These are phyloP conservation scores for Athetis lepigone DNA, from an alignment of 2,888 invertebrate species.

Conservation along the genomic window DNA sequence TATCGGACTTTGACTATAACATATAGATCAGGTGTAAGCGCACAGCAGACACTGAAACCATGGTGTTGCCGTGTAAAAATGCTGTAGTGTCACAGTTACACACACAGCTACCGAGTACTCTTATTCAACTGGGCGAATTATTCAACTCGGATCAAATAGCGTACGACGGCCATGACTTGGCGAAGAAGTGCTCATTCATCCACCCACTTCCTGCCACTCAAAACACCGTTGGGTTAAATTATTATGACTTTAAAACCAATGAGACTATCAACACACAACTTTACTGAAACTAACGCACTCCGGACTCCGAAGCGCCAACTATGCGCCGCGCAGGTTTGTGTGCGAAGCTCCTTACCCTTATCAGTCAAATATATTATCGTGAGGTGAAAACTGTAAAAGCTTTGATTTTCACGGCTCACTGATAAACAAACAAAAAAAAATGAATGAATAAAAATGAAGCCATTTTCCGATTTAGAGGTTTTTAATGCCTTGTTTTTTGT, in stretches of 20 bases:
- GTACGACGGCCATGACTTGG: too few species aligned
- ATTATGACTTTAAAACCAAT: background rate
- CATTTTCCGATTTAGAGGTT: background rate
- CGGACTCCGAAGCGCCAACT: background rate
- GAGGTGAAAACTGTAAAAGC: constrained; percentile 27
- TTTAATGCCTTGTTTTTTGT: too few species aligned
- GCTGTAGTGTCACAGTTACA: too few species aligned
- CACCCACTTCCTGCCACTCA: background rate
- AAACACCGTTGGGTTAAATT: background rate
- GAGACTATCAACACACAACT: background rate
- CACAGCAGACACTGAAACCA: too few species aligned
- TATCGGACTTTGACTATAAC: too few species aligned
- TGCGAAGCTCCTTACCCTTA: constrained; percentile 29
- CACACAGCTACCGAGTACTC: too few species aligned
- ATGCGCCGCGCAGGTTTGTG: constrained; percentile 1
- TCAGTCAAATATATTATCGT: constrained; percentile 44
- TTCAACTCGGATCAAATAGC: too few species aligned
- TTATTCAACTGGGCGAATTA: too few species aligned
- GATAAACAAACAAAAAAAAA: background rate
- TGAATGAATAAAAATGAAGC: background rate
- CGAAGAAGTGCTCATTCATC: background rate
- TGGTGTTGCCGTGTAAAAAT: too few species aligned
- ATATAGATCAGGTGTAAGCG: too few species aligned
- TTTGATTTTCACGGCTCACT: constrained; percentile 29
- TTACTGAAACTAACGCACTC: background rate